Evolutionary conservation across 2,888 invertebrate species (phyloP).

Genomic region (Acholoe squamosa): DNA sequence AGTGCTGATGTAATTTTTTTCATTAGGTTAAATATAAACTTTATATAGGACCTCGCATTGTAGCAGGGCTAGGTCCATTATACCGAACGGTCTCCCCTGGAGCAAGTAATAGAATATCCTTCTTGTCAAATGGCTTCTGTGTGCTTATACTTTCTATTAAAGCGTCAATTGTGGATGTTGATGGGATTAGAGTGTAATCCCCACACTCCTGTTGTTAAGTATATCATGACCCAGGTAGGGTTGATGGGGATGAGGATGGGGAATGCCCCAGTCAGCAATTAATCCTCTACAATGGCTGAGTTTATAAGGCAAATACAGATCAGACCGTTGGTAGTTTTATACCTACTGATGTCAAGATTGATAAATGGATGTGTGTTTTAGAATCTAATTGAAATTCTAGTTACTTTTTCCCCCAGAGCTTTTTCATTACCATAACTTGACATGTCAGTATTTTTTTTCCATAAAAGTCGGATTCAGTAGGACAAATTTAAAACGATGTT

Average conservation of each 20-base stretch:
- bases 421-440: too few relatives aligned
- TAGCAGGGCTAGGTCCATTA: too few relatives aligned
- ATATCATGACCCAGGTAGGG: not conserved
- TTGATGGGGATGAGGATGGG: not conserved
- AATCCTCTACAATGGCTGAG: not conserved
- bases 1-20: too few relatives aligned
- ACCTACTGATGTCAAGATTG: not conserved
- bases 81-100: too few relatives aligned
- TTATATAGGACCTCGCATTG: too few relatives aligned
- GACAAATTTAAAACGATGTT: too few relatives aligned
- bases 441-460: too few relatives aligned
- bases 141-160: slow-evolving; percentile 13
- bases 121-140: slow-evolving; percentile 11
- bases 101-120: not conserved
- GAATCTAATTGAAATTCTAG: not conserved
- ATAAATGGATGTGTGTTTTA: not conserved
- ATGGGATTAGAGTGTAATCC: slow-evolving; percentile 11
- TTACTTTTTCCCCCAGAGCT: not conserved
- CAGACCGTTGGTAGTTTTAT: not conserved
- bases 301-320: not conserved
- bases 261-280: not conserved
- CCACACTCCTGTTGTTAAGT: not conserved
- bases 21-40: too few relatives aligned
- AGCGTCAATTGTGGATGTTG: not conserved
- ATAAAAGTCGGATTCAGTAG: too few relatives aligned